Conservation (phyloP, 2,888 invertebrate species). For the Euphydryas editha region DNA sequence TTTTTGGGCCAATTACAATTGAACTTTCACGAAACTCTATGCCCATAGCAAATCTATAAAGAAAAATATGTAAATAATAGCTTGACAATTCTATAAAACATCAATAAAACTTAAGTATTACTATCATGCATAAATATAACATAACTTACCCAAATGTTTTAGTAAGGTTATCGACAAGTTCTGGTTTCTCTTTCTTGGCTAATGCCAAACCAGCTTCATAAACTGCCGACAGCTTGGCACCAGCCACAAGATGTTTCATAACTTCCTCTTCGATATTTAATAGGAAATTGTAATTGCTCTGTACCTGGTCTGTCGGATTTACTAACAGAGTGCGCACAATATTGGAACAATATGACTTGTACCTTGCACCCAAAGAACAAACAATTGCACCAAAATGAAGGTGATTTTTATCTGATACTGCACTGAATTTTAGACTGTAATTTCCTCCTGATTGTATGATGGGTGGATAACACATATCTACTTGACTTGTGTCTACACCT, state of each 20-base stretch:
- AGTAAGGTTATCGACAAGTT: conserved; percentile 93
- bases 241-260: conserved; percentile 91
- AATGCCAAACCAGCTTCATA: conserved; percentile 92
- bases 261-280: conserved; percentile 95
- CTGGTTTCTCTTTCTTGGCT: conserved; percentile 94
- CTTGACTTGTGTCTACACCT: conserved; percentile 93
- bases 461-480: conserved; percentile 99
- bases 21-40: conserved; percentile 99
- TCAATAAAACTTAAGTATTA: not conserved
- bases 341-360: conserved; percentile 99
- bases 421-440: conserved; percentile 98
- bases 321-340: conserved; percentile 98
- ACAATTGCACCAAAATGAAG: conserved; percentile 98
- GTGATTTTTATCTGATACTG: conserved; percentile 95
- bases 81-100: not conserved
- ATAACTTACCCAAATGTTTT: conserved; percentile 92
- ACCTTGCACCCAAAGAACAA: conserved; percentile 96
- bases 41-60: conserved; percentile 94
- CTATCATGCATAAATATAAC: not conserved
- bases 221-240: conserved; percentile 92
- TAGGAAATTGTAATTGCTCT: conserved; percentile 96
- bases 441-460: conserved; percentile 99
- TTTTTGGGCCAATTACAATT: conserved; percentile 95
- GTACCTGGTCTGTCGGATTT: conserved; percentile 91
- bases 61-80: too few species aligned